phyloP scores from a whole-genome alignment of 92 coral and sea anemone species.

The Ricordea florida region DNA sequence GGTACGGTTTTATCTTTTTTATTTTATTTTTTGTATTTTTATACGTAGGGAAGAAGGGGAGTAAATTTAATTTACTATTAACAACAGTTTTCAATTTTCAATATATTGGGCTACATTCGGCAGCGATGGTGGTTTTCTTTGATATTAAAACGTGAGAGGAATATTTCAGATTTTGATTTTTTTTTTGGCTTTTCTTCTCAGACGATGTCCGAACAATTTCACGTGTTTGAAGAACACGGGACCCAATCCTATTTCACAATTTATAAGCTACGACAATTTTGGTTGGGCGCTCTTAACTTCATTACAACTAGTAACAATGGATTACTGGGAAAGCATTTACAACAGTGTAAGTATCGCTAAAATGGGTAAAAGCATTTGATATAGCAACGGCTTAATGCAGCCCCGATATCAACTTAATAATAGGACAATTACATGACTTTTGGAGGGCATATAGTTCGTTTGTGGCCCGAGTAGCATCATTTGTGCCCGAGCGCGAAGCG shows the following conservation, averaged over 20 bases:
- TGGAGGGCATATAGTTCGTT: too few species aligned
- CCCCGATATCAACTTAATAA: too few species aligned
- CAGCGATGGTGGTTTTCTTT: not conserved
- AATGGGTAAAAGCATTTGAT: not conserved
- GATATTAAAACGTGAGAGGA: not conserved
- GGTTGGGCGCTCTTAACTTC: slow-evolving; percentile 91
- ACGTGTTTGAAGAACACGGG: slow-evolving; percentile 86
- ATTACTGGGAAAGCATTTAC: slow-evolving; percentile 96
- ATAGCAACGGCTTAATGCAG: too few species aligned
- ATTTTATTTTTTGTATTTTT: too few species aligned
- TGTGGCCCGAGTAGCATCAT: too few species aligned
- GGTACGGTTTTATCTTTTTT: too few species aligned
- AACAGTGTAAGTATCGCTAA: slow-evolving; percentile 78
- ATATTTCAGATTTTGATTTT: not conserved
- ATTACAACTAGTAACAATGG: slow-evolving; percentile 92
- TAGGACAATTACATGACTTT: too few species aligned
- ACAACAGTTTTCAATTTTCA: too few species aligned
- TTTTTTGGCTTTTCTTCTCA: slow-evolving; percentile 1
- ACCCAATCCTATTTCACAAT: slow-evolving; percentile 65
- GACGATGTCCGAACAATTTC: slow-evolving; percentile 71
- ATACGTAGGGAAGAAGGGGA: too few species aligned
- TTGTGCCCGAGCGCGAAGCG: too few species aligned
- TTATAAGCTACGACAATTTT: slow-evolving; percentile 89
- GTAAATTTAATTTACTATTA: too few species aligned
- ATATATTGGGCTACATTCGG: too few species aligned